These are phyloP conservation scores for Marmota monax DNA, from an alignment of 2,113 vertebrate genomes.

Conservation along the genomic window DNA sequence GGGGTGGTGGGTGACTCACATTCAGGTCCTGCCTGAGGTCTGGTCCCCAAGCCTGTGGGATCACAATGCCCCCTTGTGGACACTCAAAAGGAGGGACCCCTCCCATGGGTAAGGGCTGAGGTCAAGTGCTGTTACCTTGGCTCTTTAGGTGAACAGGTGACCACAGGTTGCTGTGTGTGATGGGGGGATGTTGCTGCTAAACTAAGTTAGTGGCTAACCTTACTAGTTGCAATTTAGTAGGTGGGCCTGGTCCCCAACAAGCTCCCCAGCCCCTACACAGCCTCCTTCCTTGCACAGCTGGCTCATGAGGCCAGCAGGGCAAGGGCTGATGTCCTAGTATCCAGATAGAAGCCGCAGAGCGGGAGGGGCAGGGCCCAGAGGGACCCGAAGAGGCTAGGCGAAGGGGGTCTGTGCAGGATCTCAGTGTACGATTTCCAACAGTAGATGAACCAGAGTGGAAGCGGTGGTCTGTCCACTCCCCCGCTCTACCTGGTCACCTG, in stretches of 20 bases:
- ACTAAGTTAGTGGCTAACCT: background rate
- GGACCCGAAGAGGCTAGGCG: background rate
- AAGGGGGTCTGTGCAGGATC: background rate
- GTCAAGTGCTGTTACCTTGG: accelerated
- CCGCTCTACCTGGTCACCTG: background rate
- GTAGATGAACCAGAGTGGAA: background rate
- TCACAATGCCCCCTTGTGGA: constrained; percentile 57
- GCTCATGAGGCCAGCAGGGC: background rate
- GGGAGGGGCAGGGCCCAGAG: background rate
- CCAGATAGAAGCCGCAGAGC: background rate
- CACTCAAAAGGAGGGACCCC: background rate
- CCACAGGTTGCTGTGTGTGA: background rate
- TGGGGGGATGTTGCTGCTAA: background rate
- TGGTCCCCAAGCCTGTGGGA: background rate
- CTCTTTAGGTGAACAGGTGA: background rate
- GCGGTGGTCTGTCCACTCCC: background rate
- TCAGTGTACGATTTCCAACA: background rate
- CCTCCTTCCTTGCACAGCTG: background rate
- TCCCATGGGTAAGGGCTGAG: no score
- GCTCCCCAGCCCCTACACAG: background rate
- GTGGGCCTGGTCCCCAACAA: background rate
- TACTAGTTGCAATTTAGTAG: background rate
- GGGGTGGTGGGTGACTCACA: accelerated
- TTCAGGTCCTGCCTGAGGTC: background rate
- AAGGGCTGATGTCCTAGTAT: background rate